phyloP scores from a whole-genome alignment of 2,113 vertebrate species.

The Pteruthius melanotis region DNA sequence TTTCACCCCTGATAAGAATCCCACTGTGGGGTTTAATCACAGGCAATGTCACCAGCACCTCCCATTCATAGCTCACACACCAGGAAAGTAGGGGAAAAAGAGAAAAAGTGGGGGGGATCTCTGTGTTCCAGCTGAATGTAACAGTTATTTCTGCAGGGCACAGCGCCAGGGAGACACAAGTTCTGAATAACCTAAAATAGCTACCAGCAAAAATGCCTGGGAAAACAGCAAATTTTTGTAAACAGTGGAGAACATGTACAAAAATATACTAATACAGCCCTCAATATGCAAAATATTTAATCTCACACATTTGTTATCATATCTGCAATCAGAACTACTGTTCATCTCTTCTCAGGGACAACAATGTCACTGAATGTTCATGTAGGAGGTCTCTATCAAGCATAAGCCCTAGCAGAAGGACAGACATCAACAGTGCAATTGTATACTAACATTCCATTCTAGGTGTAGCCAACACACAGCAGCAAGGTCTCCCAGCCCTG shows the following conservation, averaged over 20 bases:
- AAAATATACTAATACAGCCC: neutral
- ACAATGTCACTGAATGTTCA: neutral
- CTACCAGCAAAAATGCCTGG: neutral
- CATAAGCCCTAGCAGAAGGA: neutral
- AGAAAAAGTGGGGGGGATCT: neutral
- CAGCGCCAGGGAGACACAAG: neutral
- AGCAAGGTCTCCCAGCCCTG: neutral
- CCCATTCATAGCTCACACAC: neutral
- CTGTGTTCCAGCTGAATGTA: neutral
- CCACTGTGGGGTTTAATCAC: neutral
- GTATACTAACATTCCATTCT: neutral
- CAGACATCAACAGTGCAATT: neutral
- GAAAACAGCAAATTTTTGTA: neutral
- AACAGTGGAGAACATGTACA: neutral
- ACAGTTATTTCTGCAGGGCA: neutral
- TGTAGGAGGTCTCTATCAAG: accelerated
- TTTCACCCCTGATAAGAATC: neutral
- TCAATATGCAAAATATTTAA: neutral
- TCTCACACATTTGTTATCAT: neutral
- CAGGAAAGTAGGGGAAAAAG: accelerated
- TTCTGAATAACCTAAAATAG: neutral
- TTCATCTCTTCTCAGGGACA: neutral
- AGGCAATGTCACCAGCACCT: neutral
- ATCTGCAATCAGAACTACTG: neutral
- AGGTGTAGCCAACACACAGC: neutral